Evolutionary conservation across 2,888 invertebrate genomes (phyloP).

Genomic region (Hirtodrosophila cameraria): DNA sequence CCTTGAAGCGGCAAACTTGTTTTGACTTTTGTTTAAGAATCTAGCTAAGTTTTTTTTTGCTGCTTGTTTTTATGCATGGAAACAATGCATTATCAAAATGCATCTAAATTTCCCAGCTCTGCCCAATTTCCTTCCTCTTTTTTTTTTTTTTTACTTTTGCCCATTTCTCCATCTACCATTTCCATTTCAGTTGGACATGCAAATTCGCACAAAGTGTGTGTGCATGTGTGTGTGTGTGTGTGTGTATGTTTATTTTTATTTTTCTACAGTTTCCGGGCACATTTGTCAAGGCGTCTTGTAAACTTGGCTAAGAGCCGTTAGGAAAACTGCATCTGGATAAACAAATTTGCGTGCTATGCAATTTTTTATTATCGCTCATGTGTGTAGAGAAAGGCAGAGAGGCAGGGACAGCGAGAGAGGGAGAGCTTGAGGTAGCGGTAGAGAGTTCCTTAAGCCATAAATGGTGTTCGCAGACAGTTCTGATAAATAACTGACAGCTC

Average conservation of each 20-base stretch:
- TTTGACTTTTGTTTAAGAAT: conserved; percentile 56
- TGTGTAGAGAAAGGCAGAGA: background rate
- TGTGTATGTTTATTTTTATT: conserved; percentile 2
- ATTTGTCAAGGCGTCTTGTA: conserved; percentile 72
- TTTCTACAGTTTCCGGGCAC: conserved; percentile 64
- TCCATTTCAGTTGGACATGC: conserved; percentile 56
- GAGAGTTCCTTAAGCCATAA: conserved; percentile 47
- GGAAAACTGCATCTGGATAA: conserved; percentile 27
- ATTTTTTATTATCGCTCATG: conserved; percentile 53
- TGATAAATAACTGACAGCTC: conserved; percentile 62
- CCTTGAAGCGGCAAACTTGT: conserved; percentile 53
- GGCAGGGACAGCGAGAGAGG: too few species aligned
- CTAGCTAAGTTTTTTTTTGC: conserved; percentile 21
- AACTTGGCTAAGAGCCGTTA: conserved; percentile 67
- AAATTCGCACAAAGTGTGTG: conserved; percentile 45
- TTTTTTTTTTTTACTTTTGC: too few species aligned
- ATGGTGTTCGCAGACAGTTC: conserved; percentile 63
- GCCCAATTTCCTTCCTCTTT: too few species aligned
- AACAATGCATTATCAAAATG: conserved; percentile 71
- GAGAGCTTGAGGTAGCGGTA: too few species aligned
- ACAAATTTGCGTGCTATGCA: conserved; percentile 56
- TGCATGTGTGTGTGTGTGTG: conserved; percentile 7
- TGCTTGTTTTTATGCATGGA: conserved; percentile 15
- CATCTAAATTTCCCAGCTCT: conserved; percentile 32
- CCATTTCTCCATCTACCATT: conserved; percentile 50